Conservation (phyloP, 1,140 invertebrate species). For the Bicyclus anynana region DNA sequence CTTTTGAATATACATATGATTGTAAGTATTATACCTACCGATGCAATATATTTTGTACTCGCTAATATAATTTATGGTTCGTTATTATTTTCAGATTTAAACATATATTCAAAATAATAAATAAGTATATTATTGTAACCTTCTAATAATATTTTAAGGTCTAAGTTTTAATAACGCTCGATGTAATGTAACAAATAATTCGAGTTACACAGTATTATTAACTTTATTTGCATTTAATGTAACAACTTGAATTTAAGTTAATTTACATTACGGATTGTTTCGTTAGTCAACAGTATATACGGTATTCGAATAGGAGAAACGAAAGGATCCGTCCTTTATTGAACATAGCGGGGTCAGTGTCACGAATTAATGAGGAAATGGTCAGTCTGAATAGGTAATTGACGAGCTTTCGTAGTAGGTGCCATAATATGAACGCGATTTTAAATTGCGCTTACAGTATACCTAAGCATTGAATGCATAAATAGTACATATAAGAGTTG, state of each 20-base stretch:
- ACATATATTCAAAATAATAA: too few species aligned
- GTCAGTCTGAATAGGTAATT: conserved; percentile 17
- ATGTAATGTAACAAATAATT: too few species aligned
- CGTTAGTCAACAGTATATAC: background rate
- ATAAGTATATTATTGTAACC: too few species aligned
- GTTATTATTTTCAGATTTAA: too few species aligned
- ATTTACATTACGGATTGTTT: too few species aligned
- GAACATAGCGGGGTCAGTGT: conserved; percentile 23
- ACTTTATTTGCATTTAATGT: conserved; percentile 19
- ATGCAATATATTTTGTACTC: too few species aligned
- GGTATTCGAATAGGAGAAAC: conserved; percentile 23
- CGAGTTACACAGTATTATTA: conserved; percentile 19
- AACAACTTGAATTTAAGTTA: background rate
- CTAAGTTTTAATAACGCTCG: too few species aligned
- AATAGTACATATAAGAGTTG: too few species aligned
- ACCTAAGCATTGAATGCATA: background rate
- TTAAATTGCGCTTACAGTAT: conserved; percentile 19
- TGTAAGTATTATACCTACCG: too few species aligned
- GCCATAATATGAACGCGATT: conserved; percentile 20
- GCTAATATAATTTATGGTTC: too few species aligned
- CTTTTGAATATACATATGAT: too few species aligned
- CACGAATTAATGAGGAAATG: conserved; percentile 21
- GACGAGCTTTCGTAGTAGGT: conserved; percentile 9
- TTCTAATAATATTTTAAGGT: too few species aligned
- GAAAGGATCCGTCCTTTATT: conserved; percentile 33